A percentile compares a stretch with the other conserved stretches of the same genome.
These are phyloP conservation scores for Choreutis nemorana DNA, from an alignment of 2,888 invertebrate genomes.

Conservation along the genomic window DNA sequence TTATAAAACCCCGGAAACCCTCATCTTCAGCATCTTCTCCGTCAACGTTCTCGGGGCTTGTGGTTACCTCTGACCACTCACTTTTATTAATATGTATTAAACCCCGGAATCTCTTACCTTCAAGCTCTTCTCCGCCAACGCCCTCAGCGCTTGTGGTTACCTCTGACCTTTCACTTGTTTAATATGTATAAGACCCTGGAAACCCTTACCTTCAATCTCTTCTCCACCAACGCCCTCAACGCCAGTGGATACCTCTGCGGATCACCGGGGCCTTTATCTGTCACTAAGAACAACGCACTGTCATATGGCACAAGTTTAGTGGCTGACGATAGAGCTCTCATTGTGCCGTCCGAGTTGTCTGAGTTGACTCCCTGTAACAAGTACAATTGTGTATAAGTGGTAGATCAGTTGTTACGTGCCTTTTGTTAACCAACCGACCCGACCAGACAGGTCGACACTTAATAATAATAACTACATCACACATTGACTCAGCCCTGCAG, in stretches of 20 bases:
- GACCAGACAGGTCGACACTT: too few relatives aligned
- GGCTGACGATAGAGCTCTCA: conserved; percentile 67
- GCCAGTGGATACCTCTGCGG: conserved; percentile 39
- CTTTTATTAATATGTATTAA: too few relatives aligned
- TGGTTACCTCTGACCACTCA: too few relatives aligned
- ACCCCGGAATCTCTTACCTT: too few relatives aligned
- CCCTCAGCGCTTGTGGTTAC: too few relatives aligned
- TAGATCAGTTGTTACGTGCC: conserved; percentile 1
- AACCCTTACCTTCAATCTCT: conserved; percentile 39
- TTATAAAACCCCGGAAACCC: too few relatives aligned
- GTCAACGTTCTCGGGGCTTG: background rate
- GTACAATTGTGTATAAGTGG: conserved; percentile 1
- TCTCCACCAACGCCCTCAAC: conserved; percentile 44
- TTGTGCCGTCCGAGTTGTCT: conserved; percentile 58
- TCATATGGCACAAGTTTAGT: conserved; percentile 69
- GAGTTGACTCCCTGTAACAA: conserved; percentile 33
- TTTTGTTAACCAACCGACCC: too few relatives aligned
- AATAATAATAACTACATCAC: too few relatives aligned
- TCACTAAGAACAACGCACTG: conserved; percentile 69
- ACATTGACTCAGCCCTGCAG: too few relatives aligned
- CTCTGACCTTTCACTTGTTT: too few relatives aligned
- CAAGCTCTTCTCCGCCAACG: background rate
- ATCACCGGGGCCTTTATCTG: conserved; percentile 63
- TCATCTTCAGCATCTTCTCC: conserved; percentile 1
- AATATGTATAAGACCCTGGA: too few relatives aligned